Percentiles rank a stretch among this genome's conserved stretches.
Conservation (phyloP, 1,140 invertebrate genomes). For the Aphis craccivora region DNA sequence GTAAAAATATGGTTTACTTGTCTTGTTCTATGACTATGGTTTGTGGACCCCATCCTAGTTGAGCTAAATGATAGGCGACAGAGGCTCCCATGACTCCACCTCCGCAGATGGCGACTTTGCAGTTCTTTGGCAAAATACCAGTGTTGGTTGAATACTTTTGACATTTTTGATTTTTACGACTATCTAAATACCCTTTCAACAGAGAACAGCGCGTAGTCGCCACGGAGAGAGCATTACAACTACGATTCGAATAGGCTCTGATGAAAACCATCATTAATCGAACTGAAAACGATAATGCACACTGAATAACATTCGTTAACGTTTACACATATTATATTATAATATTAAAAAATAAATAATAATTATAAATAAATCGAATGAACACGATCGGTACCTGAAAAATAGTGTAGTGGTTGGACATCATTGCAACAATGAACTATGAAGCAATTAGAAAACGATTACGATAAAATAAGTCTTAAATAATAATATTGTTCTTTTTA, state of each 20-base stretch:
- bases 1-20: conserved; percentile 64
- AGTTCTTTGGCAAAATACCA: conserved; percentile 63
- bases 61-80: conserved; percentile 91
- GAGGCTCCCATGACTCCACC: conserved; percentile 93
- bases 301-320: neutral
- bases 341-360: neutral
- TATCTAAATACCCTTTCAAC: neutral
- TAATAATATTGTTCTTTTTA: neutral
- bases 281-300: neutral
- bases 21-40: conserved; percentile 88
- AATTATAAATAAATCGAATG: neutral
- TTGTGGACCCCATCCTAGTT: conserved; percentile 81
- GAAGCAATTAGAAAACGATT: neutral
- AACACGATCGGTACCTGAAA: neutral
- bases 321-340: neutral
- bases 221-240: neutral
- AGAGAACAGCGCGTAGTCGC: neutral
- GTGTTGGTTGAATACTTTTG: neutral
- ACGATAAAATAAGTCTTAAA: neutral
- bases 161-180: neutral
- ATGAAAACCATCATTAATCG: conserved; percentile 20
- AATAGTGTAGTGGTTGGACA: neutral
- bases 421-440: neutral
- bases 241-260: conserved; percentile 11
- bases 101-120: conserved; percentile 87